These are phyloP conservation scores for Metalampra italica DNA, from an alignment of 2,888 invertebrate genomes.

Conservation along the genomic window DNA sequence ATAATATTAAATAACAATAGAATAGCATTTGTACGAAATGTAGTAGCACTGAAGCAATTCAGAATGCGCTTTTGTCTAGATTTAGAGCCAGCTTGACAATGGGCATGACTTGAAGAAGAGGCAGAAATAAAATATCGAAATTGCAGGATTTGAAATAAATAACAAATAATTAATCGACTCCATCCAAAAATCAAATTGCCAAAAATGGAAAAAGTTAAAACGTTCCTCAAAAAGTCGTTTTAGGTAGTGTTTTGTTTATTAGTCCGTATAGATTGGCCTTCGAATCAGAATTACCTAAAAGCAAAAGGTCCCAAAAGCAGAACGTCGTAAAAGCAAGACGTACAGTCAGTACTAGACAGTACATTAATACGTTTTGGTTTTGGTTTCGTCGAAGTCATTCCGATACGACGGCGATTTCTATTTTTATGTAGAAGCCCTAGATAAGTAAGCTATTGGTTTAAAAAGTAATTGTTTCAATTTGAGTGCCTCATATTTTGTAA, in stretches of 20 bases:
- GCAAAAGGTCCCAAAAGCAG: too few relatives aligned
- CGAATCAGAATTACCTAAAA: conserved; percentile 21
- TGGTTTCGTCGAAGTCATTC: too few relatives aligned
- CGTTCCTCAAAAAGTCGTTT: conserved; percentile 18
- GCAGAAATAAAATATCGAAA: conserved; percentile 6
- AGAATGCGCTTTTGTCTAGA: too few relatives aligned
- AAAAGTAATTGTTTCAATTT: conserved; percentile 58
- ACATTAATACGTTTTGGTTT: too few relatives aligned
- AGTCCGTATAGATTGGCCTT: conserved; percentile 17
- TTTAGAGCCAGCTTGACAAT: too few relatives aligned
- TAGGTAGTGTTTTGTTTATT: conserved; percentile 8
- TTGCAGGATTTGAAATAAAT: conserved; percentile 17
- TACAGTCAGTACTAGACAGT: too few relatives aligned
- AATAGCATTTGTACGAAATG: conserved; percentile 5
- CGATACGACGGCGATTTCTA: too few relatives aligned
- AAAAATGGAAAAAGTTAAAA: conserved; percentile 20
- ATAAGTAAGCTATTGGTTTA: conserved; percentile 30
- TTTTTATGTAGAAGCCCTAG: too few relatives aligned
- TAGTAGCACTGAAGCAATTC: background rate
- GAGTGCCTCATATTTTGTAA: conserved; percentile 64
- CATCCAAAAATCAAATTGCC: conserved; percentile 45
- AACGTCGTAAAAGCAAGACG: too few relatives aligned
- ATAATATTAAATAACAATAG: background rate
- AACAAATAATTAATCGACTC: conserved; percentile 33
- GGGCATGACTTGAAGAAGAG: background rate